Evolutionary conservation across 2,113 vertebrate species (phyloP).

Genomic region (Anguilla japonica): DNA sequence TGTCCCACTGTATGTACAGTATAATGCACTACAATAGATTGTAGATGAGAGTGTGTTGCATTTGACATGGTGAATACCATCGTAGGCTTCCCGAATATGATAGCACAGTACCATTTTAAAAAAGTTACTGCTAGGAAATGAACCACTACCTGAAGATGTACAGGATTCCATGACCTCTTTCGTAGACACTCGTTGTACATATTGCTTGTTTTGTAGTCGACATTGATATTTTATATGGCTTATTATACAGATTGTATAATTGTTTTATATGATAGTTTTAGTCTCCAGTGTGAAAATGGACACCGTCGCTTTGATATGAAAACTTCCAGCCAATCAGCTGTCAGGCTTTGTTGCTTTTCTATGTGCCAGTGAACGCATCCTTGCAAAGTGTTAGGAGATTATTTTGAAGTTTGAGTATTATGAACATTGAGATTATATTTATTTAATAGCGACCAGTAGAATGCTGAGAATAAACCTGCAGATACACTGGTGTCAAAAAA

Average conservation of each 20-base stretch:
- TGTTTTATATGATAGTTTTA: slow-evolving; percentile 12
- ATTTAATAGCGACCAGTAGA: not conserved
- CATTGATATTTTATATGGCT: slow-evolving; percentile 11
- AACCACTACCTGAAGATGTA: not conserved
- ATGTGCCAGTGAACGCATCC: slow-evolving; percentile 13
- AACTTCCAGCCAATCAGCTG: slow-evolving; percentile 26
- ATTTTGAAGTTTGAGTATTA: slow-evolving; percentile 11
- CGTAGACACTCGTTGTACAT: slow-evolving; percentile 10
- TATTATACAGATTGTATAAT: slow-evolving; percentile 13
- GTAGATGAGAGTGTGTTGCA: not conserved
- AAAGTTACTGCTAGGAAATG: not conserved
- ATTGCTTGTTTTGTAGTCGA: slow-evolving; percentile 9
- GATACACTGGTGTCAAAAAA: not conserved
- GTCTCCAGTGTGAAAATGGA: slow-evolving; percentile 17
- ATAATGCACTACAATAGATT: not conserved
- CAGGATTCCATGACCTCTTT: slow-evolving; percentile 19
- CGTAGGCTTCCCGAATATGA: not conserved
- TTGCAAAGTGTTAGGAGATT: slow-evolving; percentile 9
- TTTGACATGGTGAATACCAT: not conserved
- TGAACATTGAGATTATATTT: not conserved
- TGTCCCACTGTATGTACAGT: not conserved
- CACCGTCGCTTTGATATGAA: slow-evolving; percentile 8
- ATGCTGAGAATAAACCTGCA: not conserved
- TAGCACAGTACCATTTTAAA: not conserved
- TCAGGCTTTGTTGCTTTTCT: not conserved